phyloP scores from a whole-genome alignment of 2,113 vertebrate species.

The Grammomys surdaster region DNA sequence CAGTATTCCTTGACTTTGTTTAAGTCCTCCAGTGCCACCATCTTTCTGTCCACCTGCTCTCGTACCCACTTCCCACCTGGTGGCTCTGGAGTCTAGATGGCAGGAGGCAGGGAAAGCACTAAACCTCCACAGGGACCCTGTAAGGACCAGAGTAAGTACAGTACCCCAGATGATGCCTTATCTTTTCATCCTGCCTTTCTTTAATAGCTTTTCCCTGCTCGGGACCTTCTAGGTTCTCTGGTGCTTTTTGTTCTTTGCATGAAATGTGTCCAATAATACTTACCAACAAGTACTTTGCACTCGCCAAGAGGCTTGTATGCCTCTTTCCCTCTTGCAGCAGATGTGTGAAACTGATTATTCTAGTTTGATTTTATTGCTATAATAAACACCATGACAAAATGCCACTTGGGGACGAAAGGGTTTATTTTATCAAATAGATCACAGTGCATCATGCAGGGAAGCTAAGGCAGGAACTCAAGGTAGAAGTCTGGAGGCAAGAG shows the following conservation, averaged over 20 bases:
- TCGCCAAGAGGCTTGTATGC: background rate
- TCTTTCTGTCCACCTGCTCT: background rate
- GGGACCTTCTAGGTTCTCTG: background rate
- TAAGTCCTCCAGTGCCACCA: background rate
- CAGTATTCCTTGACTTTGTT: background rate
- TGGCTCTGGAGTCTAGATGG: background rate
- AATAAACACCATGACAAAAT: background rate
- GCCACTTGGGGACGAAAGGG: background rate
- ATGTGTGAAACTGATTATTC: background rate
- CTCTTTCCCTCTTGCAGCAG: background rate
- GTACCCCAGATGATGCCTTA: background rate
- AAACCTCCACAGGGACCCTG: background rate
- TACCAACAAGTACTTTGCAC: background rate
- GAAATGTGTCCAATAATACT: background rate
- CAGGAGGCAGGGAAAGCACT: background rate
- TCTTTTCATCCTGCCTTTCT: background rate
- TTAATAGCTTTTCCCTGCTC: background rate
- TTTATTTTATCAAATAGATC: no score
- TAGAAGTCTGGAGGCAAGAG: background rate
- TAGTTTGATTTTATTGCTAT: background rate
- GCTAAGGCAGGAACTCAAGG: background rate
- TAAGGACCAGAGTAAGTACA: rapidly evolving
- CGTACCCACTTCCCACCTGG: background rate
- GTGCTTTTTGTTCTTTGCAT: background rate
- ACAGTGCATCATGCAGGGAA: background rate